Evolutionary conservation across 2,113 vertebrate species (phyloP), one percentile per base, ranked within the genome.

Genomic region (Aepyceros melampus): DNA sequence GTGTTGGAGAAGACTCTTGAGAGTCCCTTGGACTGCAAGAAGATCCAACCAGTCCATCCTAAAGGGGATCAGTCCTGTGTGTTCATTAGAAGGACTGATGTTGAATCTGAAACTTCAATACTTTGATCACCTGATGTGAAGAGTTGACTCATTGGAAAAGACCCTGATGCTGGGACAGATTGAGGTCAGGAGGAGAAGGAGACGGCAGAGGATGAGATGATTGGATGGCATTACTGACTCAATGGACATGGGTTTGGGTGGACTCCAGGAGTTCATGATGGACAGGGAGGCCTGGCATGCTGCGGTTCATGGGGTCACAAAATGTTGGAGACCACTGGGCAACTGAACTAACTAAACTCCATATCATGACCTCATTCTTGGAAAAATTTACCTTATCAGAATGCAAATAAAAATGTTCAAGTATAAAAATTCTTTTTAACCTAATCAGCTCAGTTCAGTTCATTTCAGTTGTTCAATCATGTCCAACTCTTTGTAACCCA

Each of bases 251-350:
- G 19, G n/a, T 36, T 36, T 36, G 64, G 8, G 64, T 10, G n/a
- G 4, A 67, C 64, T 67, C n/a, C 0, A 4, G 8, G 15, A 67
- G 4, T 67, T 67, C 33, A n/a, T 67, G 17, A 67, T 67, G 64
- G 64, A 36, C 64, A 36, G 64, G 17, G 17, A 36, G n/a, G 17
- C 17, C 17, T 36, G 33, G 17, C 0, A 4, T 36, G 64, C n/a
- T 67, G 8, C 0, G 0, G 17, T 36, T 67, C 64, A 67, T 67
- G n/a, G n/a, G 33, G 33, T 36, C 17, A 5, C 17, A 36, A 36
- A 71, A 17, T 36, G 9, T 36, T 1, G 0, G 9, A 67, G 16
- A 67, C 0, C 8, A 21, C n/a, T 71, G 64, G 36, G 15, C 0
- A 0, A 71, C 17, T 71, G 17, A 71, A 36, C 33, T 36, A 71